Evolutionary conservation across 2,113 vertebrate species (phyloP), one percentile per base, ranked within the genome.

Genomic region (Beaufortia kweichowensis): DNA sequence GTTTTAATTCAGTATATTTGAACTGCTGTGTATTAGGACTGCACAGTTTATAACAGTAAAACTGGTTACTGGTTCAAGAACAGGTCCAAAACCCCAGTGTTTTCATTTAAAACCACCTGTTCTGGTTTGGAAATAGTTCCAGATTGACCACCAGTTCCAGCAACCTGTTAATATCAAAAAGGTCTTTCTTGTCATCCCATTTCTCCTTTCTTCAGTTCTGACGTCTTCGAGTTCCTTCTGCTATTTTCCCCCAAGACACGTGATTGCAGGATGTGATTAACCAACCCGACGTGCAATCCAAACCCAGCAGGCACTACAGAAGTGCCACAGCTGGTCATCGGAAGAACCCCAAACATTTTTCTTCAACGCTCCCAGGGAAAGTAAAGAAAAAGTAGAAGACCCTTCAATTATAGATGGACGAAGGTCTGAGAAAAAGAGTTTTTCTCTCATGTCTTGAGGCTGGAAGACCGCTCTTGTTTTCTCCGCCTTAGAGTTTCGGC

Each of bases 321-420:
- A 73, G 50, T 43, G 72, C 62, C 71, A 70, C 65, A 67, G 75
- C 48, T 73, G 56, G 31, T 71, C 65, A 19, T 41, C 3, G 41
- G 65, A 80, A 82, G 71, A 76, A 80, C 77, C 78, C 77, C 71
- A 61, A 75, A 39, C 67, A 66, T 62, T 73, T 65, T 79, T 56
- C 26, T 63, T 55, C 26, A 39, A 5, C 31, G 53, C 29, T 43
- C 61, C 48, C 23, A 56, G 39, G 55, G 63, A 74, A 56, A 35
- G 21, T 26, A 56, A 56, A 74, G 48, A 50, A 76, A 79, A 61
- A 61, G 48, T 48, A 73, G 41, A 62, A 64, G 77, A 71, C 46
- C 63, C 39, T 69, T 35, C n/a, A 43, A 50, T 61, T 61, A 68
- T 24, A 60, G 24, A 70, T 48, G 29, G 53, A 75, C 53, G 70